Base-by-base conservation (phyloP, 92 coral and sea anemone genomes). In the Epizoanthus rinbou region DNA sequence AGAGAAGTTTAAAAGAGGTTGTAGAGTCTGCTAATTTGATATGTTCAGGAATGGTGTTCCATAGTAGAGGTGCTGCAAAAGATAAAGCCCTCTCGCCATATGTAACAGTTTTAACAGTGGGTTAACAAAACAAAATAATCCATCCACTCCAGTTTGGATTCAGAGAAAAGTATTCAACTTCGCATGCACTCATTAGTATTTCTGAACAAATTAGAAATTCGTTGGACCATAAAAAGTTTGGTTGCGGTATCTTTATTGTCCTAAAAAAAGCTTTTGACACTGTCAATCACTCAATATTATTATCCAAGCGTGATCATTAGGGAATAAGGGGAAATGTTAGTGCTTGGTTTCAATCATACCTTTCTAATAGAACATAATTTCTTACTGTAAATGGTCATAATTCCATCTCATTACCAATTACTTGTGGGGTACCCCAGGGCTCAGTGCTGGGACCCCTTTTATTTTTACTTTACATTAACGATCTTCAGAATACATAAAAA, bases 261-360 rank as follows among this genome's bases (percentile, higher is more conserved):
- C 45, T 80, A 18, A 71, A 86, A 70, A 85, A 76, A 76, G 87
- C 87, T 10, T 74, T 84, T 75, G 75, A 75, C 45, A 84, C 87
- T n/a, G 88, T 85, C 39, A 43, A 86, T 58, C 82, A 86, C 60
- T 41, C 82, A 6, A 86, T 71, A 62, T 75, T 62, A 10, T 66
- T 85, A 54, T 19, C 69, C 23, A 75, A 84, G 37, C 60, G 37
- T 9, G 65, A 57, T 57, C 66, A 39, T 31, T 69, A 57, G 25
- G 87, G 82, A 74, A 56, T 74, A 28, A 9, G 82, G 64, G 82
- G 82, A 23, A 57, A 50, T 22, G 76, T 75, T 69, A 68, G 31
- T 64, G 13, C 75, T 16, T 85, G 87, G 87, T 85, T 85, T 56
- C 57, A 85, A 31, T 85, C 88, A 33, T 67, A 85, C 64, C 72